phyloP scores from a whole-genome alignment of 2,888 invertebrate species.

The Teleogryllus oceanicus region DNA sequence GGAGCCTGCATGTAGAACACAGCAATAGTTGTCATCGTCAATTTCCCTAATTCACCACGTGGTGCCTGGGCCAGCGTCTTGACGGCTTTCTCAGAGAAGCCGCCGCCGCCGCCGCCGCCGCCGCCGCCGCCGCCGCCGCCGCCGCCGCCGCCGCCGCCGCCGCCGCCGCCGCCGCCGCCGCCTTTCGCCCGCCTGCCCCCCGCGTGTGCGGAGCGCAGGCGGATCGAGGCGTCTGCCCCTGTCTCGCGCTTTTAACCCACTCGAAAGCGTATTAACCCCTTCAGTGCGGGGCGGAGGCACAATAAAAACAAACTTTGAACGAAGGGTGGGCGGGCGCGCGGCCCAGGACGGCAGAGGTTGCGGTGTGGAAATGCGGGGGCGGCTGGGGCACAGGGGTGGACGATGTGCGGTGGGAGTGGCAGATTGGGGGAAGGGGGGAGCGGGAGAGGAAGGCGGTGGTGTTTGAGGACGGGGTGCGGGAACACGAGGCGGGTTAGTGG shows the following conservation, averaged over 20 bases:
- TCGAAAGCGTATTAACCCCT: constrained; percentile 4
- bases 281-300: neutral
- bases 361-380: neutral
- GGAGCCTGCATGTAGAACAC: too few relatives aligned
- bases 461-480: too few relatives aligned
- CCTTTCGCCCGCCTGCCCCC: neutral
- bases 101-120: neutral
- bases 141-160: neutral
- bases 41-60: too few relatives aligned
- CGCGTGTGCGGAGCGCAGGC: neutral
- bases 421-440: too few relatives aligned
- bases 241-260: neutral
- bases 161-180: neutral
- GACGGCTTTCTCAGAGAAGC: neutral
- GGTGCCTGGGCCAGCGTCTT: too few relatives aligned
- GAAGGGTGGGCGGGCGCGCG: too few relatives aligned
- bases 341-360: neutral
- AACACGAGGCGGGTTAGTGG: too few relatives aligned
- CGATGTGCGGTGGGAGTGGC: too few relatives aligned
- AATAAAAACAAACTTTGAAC: too few relatives aligned
- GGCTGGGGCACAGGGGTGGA: neutral
- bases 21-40: too few relatives aligned
- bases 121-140: neutral
- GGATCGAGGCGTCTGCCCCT: neutral
- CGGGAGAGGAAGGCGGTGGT: too few relatives aligned